phyloP scores from a whole-genome alignment of 2,113 vertebrate species.

The Meleagris gallopavo region DNA sequence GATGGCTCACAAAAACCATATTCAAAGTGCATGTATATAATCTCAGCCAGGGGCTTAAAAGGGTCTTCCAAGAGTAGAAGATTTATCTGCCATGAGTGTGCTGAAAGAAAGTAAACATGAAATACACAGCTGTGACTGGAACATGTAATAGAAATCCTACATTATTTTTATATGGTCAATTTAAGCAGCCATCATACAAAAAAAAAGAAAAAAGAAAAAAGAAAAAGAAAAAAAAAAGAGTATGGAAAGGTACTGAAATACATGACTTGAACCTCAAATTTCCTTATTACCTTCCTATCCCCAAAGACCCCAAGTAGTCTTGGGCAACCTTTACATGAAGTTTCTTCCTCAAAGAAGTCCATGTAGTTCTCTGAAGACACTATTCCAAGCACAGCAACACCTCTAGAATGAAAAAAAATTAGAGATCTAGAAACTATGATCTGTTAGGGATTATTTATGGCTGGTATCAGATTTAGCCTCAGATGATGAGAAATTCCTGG shows the following conservation, averaged over 20 bases:
- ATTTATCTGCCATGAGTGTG: neutral
- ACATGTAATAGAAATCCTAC: neutral
- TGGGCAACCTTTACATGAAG: neutral
- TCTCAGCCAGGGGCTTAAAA: neutral
- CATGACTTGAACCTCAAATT: neutral
- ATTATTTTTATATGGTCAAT: neutral
- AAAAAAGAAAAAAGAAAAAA: neutral
- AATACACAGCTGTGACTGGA: slow-evolving; percentile 2
- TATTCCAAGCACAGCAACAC: neutral
- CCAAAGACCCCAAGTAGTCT: neutral
- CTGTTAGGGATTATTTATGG: neutral
- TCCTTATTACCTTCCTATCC: neutral
- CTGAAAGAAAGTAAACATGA: neutral
- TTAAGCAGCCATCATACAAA: neutral
- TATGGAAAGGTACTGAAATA: neutral
- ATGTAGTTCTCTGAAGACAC: neutral
- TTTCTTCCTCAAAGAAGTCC: neutral
- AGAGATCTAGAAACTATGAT: neutral
- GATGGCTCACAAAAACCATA: slow-evolving; percentile 5
- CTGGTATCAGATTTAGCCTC: neutral
- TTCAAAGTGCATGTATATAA: neutral
- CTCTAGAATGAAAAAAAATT: neutral
- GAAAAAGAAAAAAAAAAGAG: neutral
- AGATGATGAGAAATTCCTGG: neutral
- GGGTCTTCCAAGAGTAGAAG: slow-evolving; percentile 10